A percentile compares a stretch with the other conserved stretches of the same genome.
phyloP scores from a whole-genome alignment of 2,888 invertebrate genomes.

The Megamerina dolium region DNA sequence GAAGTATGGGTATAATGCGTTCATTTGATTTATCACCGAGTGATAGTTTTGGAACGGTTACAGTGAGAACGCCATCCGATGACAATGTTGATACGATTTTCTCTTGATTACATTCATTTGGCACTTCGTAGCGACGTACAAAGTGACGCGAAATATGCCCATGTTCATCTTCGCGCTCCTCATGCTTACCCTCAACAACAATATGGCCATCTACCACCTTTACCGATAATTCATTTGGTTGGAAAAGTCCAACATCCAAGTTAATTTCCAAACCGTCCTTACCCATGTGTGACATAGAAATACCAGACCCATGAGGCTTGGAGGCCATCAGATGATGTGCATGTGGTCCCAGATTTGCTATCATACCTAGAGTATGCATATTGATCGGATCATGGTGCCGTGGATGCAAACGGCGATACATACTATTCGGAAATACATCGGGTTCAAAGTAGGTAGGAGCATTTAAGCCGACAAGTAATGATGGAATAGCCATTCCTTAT shows the following conservation, averaged over 20 bases:
- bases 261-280: slow-evolving; percentile 63
- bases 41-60: slow-evolving; percentile 57
- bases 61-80: slow-evolving; percentile 72
- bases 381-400: slow-evolving; percentile 35
- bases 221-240: slow-evolving; percentile 64
- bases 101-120: slow-evolving; percentile 61
- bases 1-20: slow-evolving; percentile 37
- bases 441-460: slow-evolving; percentile 39
- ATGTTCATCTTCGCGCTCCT: slow-evolving; percentile 64
- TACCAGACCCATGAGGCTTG: slow-evolving; percentile 23
- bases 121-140: slow-evolving; percentile 61
- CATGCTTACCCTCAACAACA: slow-evolving; percentile 65
- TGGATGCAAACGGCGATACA: slow-evolving; percentile 36
- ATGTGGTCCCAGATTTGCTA: slow-evolving; percentile 37
- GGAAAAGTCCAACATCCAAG: slow-evolving; percentile 63
- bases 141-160: slow-evolving; percentile 77
- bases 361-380: slow-evolving; percentile 36
- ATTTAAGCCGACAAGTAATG: slow-evolving; percentile 40
- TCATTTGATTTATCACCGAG: slow-evolving; percentile 24
- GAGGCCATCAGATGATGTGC: slow-evolving; percentile 30
- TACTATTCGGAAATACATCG: slow-evolving; percentile 39
- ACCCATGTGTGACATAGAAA: slow-evolving; percentile 40
- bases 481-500: slow-evolving; percentile 17
- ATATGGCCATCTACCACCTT: slow-evolving; percentile 60
- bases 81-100: slow-evolving; percentile 69